Evolutionary conservation across 53 echinoderm and acorn worm species (phyloP).

Genomic region (Apostichopus leukothele): DNA sequence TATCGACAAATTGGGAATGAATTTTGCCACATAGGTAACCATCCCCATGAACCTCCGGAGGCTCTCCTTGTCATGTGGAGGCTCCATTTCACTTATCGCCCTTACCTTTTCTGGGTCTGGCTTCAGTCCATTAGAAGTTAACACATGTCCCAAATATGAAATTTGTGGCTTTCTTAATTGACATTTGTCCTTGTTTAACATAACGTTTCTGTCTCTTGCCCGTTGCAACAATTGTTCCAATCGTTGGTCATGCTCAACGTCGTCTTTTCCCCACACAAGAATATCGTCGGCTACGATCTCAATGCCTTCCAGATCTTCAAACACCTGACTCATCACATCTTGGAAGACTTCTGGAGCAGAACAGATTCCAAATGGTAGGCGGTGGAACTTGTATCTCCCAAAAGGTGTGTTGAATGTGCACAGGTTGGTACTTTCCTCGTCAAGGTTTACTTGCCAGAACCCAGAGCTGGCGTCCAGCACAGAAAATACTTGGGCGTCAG

Average conservation of each 20-base stretch:
- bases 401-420: conserved; percentile 52
- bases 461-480: conserved; percentile 7
- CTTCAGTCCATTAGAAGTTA: neutral
- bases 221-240: conserved; percentile 19
- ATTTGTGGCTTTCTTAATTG: neutral
- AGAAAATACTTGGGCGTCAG: conserved; percentile 13
- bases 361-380: conserved; percentile 55
- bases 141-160: conserved; percentile 9
- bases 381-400: conserved; percentile 40
- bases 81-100: conserved; percentile 32
- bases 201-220: neutral
- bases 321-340: conserved; percentile 4
- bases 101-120: conserved; percentile 23
- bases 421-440: conserved; percentile 2
- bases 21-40: conserved; percentile 23
- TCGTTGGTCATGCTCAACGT: conserved; percentile 6
- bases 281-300: conserved; percentile 54
- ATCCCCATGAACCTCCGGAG: conserved; percentile 47
- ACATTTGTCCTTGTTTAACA: conserved; percentile 35
- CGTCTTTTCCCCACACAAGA: conserved; percentile 18
- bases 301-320: conserved; percentile 19
- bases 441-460: neutral
- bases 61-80: conserved; percentile 47
- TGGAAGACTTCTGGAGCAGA: conserved; percentile 44
- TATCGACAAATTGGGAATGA: conserved; percentile 8